These are phyloP conservation scores for Phymorhynchus buccinoides DNA, from an alignment of 1,140 invertebrate species.

Conservation along the genomic window DNA sequence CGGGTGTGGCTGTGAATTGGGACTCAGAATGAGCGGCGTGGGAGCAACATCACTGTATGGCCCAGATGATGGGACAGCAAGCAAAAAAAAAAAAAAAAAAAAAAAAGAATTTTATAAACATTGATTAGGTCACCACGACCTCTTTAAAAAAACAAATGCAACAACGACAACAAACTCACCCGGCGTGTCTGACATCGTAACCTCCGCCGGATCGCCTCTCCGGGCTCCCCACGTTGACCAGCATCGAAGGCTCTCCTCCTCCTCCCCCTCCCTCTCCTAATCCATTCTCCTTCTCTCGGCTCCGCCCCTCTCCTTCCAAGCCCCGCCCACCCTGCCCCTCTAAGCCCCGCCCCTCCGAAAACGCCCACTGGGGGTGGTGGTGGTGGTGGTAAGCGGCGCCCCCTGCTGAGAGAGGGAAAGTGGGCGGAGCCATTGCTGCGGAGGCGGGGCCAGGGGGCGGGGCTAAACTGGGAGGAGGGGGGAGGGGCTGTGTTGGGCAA, in stretches of 20 bases:
- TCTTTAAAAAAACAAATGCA: no score
- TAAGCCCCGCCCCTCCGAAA: neutral
- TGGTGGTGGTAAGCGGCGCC: no score
- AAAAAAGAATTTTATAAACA: neutral
- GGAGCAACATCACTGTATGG: no score
- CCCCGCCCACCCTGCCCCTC: neutral
- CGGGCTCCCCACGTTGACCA: slow-evolving; percentile 15
- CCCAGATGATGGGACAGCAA: no score
- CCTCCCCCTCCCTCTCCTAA: neutral
- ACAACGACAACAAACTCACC: no score
- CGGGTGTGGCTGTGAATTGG: no score
- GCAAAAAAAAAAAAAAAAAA: neutral
- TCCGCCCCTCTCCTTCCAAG: no score
- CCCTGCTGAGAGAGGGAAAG: neutral
- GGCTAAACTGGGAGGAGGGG: neutral
- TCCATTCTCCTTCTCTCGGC: no score
- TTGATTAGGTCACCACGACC: no score
- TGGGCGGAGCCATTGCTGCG: neutral
- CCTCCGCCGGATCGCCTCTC: no score
- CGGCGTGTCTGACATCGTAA: no score
- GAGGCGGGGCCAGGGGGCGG: neutral
- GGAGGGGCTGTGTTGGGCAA: neutral
- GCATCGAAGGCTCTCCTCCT: neutral
- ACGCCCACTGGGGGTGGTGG: slow-evolving; percentile 8
- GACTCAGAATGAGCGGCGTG: no score